Evolutionary conservation across 2,888 invertebrate species (phyloP).

Genomic region (Spilarctia lutea): DNA sequence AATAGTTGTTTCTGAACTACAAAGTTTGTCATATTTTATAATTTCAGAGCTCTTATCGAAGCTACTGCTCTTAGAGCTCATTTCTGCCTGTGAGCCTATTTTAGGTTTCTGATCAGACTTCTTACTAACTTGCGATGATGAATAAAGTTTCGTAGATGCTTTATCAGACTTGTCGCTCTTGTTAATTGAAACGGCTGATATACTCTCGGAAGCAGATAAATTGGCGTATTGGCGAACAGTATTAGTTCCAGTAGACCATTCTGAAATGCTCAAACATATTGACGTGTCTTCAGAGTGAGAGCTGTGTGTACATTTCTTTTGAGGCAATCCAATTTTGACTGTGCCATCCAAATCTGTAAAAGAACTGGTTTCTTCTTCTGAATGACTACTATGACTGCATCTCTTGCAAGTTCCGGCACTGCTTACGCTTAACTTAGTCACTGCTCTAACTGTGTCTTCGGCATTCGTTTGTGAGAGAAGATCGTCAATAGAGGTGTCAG

Average conservation of each 20-base stretch:
- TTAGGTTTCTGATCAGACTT: conserved; percentile 85
- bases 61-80: conserved; percentile 87
- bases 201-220: conserved; percentile 89
- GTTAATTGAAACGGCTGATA: conserved; percentile 86
- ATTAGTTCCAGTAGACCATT: conserved; percentile 95
- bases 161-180: conserved; percentile 88
- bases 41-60: conserved; percentile 85
- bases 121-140: conserved; percentile 83
- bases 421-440: conserved; percentile 81
- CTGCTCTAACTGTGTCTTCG: conserved; percentile 86
- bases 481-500: conserved; percentile 88
- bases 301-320: conserved; percentile 93
- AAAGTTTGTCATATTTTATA: conserved; percentile 87
- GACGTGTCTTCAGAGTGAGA: conserved; percentile 96
- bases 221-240: conserved; percentile 93
- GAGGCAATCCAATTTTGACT: conserved; percentile 92
- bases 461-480: conserved; percentile 86
- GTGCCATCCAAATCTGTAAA: conserved; percentile 93
- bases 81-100: conserved; percentile 77
- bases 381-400: conserved; percentile 90
- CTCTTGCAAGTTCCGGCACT: conserved; percentile 86
- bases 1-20: conserved; percentile 87
- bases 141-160: conserved; percentile 85
- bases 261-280: conserved; percentile 93
- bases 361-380: conserved; percentile 91